Conservation (phyloP, 2,888 invertebrate genomes). For the Rugalucina vietnamica region DNA sequence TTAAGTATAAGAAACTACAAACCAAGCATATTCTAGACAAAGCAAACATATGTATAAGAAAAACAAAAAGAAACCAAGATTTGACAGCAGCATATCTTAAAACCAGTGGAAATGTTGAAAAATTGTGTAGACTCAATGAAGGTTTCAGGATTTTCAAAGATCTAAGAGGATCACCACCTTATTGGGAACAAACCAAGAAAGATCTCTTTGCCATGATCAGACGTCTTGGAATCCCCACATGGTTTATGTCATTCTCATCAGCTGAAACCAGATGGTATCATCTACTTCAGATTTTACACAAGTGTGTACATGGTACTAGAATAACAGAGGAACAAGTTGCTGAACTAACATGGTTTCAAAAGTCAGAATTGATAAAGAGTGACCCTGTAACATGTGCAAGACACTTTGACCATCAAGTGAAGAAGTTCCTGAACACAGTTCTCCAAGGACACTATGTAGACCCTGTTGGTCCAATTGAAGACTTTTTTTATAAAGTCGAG, state of each 20-base stretch:
- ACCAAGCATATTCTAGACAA: conserved; percentile 31
- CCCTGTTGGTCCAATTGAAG: conserved; percentile 33
- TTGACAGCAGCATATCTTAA: conserved; percentile 32
- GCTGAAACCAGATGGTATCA: conserved; percentile 54
- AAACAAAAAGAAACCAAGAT: conserved; percentile 29
- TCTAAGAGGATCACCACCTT: no score
- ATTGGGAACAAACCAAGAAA: no score
- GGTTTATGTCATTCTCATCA: conserved; percentile 47
- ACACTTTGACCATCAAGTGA: conserved; percentile 54
- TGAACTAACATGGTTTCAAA: conserved; percentile 13
- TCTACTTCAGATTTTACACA: conserved; percentile 33
- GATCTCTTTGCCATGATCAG: no score
- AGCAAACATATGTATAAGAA: background rate
- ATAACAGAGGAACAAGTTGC: background rate
- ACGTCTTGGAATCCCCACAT: conserved; percentile 43
- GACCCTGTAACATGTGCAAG: conserved; percentile 57
- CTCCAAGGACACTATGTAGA: background rate
- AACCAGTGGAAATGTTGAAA: background rate
- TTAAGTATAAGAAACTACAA: conserved; percentile 45
- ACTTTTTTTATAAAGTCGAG: conserved; percentile 59
- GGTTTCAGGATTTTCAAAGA: no score
- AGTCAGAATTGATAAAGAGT: conserved; percentile 24
- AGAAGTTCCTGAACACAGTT: conserved; percentile 34
- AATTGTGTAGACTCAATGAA: conserved; percentile 27
- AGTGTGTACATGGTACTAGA: conserved; percentile 4